Conservation (phyloP, 2,113 vertebrate genomes). For the Mystacornis crossleyi region DNA sequence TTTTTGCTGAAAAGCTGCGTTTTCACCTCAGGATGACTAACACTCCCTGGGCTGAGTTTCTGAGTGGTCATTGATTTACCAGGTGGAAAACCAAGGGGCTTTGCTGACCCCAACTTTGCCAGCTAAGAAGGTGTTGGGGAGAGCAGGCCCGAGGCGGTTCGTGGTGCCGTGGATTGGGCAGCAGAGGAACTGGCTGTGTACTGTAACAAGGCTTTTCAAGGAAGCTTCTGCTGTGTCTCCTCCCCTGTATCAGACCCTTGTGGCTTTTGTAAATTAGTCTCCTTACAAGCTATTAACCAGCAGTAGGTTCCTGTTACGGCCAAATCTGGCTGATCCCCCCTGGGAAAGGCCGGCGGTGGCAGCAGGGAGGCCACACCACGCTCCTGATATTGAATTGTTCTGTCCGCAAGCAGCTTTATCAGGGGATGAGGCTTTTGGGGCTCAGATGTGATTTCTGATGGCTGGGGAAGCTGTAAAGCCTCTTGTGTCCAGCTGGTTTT, state of each 20-base stretch:
- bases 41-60: accelerated
- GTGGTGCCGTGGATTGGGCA: accelerated
- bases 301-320: not conserved
- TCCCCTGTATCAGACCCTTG: not conserved
- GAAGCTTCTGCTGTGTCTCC: not conserved
- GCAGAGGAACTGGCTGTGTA: not conserved
- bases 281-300: not conserved
- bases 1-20: not conserved
- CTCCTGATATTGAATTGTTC: not conserved
- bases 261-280: not conserved
- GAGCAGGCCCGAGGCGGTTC: accelerated
- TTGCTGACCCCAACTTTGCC: not conserved
- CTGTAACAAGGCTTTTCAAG: not conserved
- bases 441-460: not conserved
- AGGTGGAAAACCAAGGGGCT: not conserved
- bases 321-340: not conserved
- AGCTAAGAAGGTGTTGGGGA: not conserved
- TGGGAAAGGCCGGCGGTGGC: not conserved
- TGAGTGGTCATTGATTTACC: not conserved
- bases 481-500: accelerated
- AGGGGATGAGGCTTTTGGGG: not conserved
- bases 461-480: not conserved
- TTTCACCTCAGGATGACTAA: not conserved
- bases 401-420: not conserved
- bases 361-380: not conserved